Evolutionary conservation across 37 sponge, comb jelly and placozoan species (phyloP), one percentile per base, ranked within the genome.

Genomic region (Hormiphora californensis): DNA sequence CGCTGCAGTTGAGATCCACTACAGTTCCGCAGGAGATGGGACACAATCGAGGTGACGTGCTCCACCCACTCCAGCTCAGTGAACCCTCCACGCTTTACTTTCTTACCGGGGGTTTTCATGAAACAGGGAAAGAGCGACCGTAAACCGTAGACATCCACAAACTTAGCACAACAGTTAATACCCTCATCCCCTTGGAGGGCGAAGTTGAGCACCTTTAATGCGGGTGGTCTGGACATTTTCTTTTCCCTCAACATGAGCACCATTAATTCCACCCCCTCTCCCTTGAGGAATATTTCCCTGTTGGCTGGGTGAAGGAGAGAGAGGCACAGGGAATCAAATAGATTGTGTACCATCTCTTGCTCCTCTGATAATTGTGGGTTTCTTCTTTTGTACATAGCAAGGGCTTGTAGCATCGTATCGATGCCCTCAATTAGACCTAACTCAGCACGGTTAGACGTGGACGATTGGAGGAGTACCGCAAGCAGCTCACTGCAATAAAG

Each of bases 251-350:
- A 81, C 95, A 98, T 93, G 39, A 98, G 92, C 11, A 94, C 90
- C 99, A 98, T 98, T 87, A 98, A 85, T 88, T 98, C 95, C 2
- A 92, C 93, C 54, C 99, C 99, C 86, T 98, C 99, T 41, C 95
- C 99, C 39, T 92, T 88, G 32, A 98, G 86, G 59, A 98, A 98
- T 51, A 87, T 91, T 0, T 90, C 92, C 55, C 99, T 63, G 55
- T 98, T 98, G 0, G 92, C 91, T 1, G 91, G 55, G 63, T 59
- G 88, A 88, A 93, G 92, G 23, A 98, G 89, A 0, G 94, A 54
- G 30, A 92, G 89, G 51, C 99, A 98, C 32, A 98, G 92, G 59
- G 91, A 93, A 81, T 98, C 95, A 89, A 98, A 98, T 85, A 98
- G 69, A 67, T 98, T 98, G 87, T 98, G 95, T 92, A 98, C 90